These are phyloP conservation scores for Dichetophora obliterata DNA, from an alignment of 2,888 invertebrate genomes.

Conservation along the genomic window DNA sequence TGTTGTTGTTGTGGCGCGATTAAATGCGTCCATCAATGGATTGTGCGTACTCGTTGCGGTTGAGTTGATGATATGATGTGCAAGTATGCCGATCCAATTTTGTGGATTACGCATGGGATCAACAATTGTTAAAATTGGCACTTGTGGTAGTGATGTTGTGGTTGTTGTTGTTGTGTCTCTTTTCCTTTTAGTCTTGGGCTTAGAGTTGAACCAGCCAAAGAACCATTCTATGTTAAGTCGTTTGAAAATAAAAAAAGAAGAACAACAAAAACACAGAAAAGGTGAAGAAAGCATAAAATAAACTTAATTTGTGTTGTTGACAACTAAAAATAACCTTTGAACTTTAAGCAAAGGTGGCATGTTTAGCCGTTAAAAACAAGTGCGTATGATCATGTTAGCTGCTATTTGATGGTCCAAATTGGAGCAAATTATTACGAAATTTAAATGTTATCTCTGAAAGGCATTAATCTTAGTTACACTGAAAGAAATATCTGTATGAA, in stretches of 20 bases:
- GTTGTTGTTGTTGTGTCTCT: slow-evolving; percentile 59
- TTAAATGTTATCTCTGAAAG: no score
- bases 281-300: slow-evolving; percentile 47
- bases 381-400: no score
- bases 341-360: background rate
- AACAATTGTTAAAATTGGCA: slow-evolving; percentile 67
- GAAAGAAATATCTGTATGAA: no score
- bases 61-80: slow-evolving; percentile 67
- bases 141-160: slow-evolving; percentile 62
- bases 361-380: background rate
- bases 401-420: no score
- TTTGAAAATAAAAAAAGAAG: background rate
- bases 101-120: slow-evolving; percentile 67
- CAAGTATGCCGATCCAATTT: slow-evolving; percentile 68
- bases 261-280: background rate
- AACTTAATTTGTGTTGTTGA: background rate
- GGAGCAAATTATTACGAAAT: no score
- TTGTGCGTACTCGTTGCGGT: slow-evolving; percentile 55
- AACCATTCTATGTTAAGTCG: slow-evolving; percentile 69
- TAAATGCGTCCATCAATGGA: slow-evolving; percentile 58
- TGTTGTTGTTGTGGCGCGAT: slow-evolving; percentile 51
- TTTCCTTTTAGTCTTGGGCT: slow-evolving; percentile 10
- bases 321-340: background rate
- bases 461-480: no score
- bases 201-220: slow-evolving; percentile 70